Percentiles rank a stretch among this genome's conserved stretches.
Conservation (phyloP, 2,113 vertebrate species). For the Nannobrachium achirus region DNA sequence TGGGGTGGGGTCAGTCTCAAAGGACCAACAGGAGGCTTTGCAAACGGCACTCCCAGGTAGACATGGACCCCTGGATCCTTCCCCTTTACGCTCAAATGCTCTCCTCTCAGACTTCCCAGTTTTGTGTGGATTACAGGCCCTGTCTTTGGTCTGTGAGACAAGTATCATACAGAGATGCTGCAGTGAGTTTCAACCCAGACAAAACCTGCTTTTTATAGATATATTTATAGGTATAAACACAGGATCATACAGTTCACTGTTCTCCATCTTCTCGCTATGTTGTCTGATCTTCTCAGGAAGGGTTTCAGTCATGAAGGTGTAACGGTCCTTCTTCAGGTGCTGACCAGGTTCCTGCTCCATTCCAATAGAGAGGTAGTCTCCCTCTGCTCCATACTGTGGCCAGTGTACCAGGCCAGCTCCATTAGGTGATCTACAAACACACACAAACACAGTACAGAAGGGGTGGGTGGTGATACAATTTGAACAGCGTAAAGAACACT, state of each 20-base stretch:
- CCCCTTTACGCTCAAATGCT: slow-evolving; percentile 23
- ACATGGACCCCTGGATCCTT: slow-evolving; percentile 71
- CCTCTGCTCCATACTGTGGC: slow-evolving; percentile 71
- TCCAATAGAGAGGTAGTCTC: slow-evolving; percentile 66
- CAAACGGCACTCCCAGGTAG: slow-evolving; percentile 88
- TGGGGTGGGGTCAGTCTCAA: slow-evolving; percentile 84
- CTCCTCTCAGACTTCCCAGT: too few relatives aligned
- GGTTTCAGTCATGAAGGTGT: slow-evolving; percentile 68
- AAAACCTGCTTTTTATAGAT: too few relatives aligned
- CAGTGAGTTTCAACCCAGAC: too few relatives aligned
- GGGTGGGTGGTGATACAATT: too few relatives aligned
- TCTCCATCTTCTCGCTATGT: slow-evolving; percentile 42
- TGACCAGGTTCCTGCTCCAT: slow-evolving; percentile 58
- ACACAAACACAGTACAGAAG: neutral
- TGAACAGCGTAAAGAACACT: too few relatives aligned
- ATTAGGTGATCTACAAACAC: slow-evolving; percentile 72
- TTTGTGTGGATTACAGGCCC: too few relatives aligned
- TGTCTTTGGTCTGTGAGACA: too few relatives aligned
- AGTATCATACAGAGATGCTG: too few relatives aligned
- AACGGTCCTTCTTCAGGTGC: slow-evolving; percentile 62
- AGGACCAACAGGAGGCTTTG: slow-evolving; percentile 84
- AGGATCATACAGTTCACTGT: slow-evolving; percentile 60
- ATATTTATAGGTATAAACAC: too few relatives aligned
- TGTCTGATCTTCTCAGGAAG: slow-evolving; percentile 58
- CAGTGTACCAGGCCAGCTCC: slow-evolving; percentile 69